Evolutionary conservation across 2,797 vertebrate species (phyloP), one percentile per base, ranked within the genome.

Genomic region (Triplophysa yarkandensis): DNA sequence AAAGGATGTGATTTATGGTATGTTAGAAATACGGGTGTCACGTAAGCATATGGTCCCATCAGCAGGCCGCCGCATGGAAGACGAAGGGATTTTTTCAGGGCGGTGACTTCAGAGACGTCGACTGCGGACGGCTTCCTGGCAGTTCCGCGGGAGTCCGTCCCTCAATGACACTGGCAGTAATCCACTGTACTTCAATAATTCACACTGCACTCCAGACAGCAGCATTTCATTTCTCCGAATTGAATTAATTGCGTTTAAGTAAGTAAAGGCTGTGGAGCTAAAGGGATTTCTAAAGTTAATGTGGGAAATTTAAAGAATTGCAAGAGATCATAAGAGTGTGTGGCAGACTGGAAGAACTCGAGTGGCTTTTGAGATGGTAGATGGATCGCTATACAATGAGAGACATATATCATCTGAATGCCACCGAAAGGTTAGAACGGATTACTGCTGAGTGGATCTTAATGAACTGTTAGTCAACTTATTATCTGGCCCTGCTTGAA

Each of bases 1-100:
- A 64, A 50, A 50, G 30, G 11, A 36, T 60, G 70, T 77, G 74
- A 82, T 79, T 79, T 67, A 77, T 77, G 63, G n/a, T 32, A 41
- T 19, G 44, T 61, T 57, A 36, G 50, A 39, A 60, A 28, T 41
- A 71, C 27, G 32, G 61, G 34, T 43, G 67, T 66, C 30, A 34
- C 28, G n/a, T 52, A 63, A 65, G 66, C 61, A 46, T 79, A 68
- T 52, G 50, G 66, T 41, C 50, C 41, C 23, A 2, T 67, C 43
- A 61, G 75, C 75, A 70, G 57, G 64, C 61, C 27, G n/a, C 60
- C 13, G 52, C 39, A 57, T 8, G 7, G 30, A 68, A 76, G 44
- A 46, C 50, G 44, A 43, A 64, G 43, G 52, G 21, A 21, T 72
- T 68, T 72, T 68, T 52, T 44, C 27, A 1, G 23, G 58, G 52